phyloP scores from a whole-genome alignment of 2,888 invertebrate species.

The Zhengitettix transpicula region DNA sequence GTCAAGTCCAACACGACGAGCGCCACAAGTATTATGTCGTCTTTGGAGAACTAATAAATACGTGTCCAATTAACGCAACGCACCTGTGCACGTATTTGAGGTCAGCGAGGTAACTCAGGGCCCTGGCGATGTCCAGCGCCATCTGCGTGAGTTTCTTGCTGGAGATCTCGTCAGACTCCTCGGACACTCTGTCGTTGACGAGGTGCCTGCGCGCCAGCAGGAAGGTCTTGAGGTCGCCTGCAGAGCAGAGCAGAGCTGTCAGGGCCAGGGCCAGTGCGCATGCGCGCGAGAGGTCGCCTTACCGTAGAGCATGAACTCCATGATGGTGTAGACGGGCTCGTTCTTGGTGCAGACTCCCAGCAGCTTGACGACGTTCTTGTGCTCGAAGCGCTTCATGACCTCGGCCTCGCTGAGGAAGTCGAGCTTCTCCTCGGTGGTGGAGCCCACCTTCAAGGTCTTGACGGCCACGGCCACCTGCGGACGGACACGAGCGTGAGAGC shows the following conservation, averaged over 20 bases:
- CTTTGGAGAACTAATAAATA: no score
- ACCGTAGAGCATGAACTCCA: constrained; percentile 88
- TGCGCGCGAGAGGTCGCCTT: constrained; percentile 7
- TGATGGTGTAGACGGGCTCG: constrained; percentile 77
- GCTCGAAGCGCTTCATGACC: constrained; percentile 84
- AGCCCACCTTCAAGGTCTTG: constrained; percentile 73
- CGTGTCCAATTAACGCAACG: no score
- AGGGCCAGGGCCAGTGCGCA: no score
- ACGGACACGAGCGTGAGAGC: not conserved
- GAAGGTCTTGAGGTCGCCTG: constrained; percentile 74
- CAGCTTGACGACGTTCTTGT: constrained; percentile 71
- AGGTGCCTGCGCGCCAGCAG: constrained; percentile 69
- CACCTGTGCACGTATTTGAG: constrained; percentile 69
- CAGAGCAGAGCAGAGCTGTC: no score
- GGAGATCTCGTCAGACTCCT: constrained; percentile 61
- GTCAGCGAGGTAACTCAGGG: constrained; percentile 67
- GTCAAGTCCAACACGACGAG: no score
- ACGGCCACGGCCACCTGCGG: constrained; percentile 56
- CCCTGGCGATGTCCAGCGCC: constrained; percentile 77
- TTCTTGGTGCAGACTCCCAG: constrained; percentile 73
- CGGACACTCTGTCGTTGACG: constrained; percentile 39
- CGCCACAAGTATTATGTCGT: no score
- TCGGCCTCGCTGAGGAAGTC: constrained; percentile 88
- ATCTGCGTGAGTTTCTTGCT: constrained; percentile 64
- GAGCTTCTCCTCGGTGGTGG: constrained; percentile 67